Conservation (phyloP, 2,888 invertebrate species). For the Malacosoma neustria region DNA sequence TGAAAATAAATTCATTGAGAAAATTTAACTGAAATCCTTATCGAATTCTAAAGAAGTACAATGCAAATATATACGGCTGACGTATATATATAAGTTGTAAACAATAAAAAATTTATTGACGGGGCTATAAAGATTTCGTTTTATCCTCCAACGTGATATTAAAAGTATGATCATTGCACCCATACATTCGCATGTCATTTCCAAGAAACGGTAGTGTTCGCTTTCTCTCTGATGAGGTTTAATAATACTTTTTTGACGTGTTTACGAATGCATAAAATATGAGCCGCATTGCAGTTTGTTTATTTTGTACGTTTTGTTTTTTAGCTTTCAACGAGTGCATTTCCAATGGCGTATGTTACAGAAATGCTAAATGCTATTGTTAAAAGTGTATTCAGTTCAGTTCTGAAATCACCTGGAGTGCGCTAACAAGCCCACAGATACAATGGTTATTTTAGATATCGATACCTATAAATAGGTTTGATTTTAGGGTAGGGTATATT, state of each 20-base stretch:
- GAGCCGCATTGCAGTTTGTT: background rate
- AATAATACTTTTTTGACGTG: background rate
- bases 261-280: background rate
- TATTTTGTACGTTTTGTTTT: background rate
- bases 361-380: background rate
- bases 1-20: background rate
- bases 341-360: background rate
- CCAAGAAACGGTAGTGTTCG: background rate
- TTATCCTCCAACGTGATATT: too few species aligned
- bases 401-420: constrained; percentile 22
- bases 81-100: too few species aligned
- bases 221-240: background rate
- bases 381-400: too few species aligned
- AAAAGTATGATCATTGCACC: too few species aligned
- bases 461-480: constrained; percentile 26
- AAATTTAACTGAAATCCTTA: background rate
- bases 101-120: too few species aligned
- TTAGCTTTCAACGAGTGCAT: constrained; percentile 18
- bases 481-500: constrained; percentile 46
- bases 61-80: too few species aligned
- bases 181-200: background rate
- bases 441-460: constrained; percentile 22
- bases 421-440: constrained; percentile 17
- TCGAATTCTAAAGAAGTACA: too few species aligned
- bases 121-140: background rate